These are phyloP conservation scores for Danio kyathit DNA, from an alignment of 2,797 vertebrate species.

Conservation along the genomic window DNA sequence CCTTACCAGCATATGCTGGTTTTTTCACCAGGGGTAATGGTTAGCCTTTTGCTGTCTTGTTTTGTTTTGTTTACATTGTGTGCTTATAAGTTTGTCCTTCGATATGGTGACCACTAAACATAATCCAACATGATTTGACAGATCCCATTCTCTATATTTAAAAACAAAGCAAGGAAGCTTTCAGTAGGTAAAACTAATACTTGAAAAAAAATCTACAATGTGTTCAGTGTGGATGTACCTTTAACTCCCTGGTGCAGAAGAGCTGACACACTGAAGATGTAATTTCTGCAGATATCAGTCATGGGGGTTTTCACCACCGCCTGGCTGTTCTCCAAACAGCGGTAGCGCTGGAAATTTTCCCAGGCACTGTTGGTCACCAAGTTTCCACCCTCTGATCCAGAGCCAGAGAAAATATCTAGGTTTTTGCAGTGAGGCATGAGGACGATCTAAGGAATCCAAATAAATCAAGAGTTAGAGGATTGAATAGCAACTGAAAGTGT, in stretches of 20 bases:
- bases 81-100: too few relatives aligned
- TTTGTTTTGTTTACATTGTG: too few relatives aligned
- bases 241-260: slow-evolving; percentile 90
- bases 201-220: too few relatives aligned
- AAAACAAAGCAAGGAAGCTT: too few relatives aligned
- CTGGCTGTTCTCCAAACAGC: slow-evolving; percentile 94
- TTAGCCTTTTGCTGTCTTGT: too few relatives aligned
- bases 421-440: slow-evolving; percentile 96
- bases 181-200: too few relatives aligned
- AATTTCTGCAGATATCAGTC: slow-evolving; percentile 93
- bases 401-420: slow-evolving; percentile 90
- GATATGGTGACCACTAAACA: too few relatives aligned
- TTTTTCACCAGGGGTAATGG: too few relatives aligned
- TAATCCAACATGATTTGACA: too few relatives aligned
- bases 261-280: slow-evolving; percentile 95
- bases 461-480: background rate
- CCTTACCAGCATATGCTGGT: too few relatives aligned
- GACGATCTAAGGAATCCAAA: slow-evolving; percentile 82
- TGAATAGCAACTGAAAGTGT: background rate
- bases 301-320: slow-evolving; percentile 90
- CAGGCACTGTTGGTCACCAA: slow-evolving; percentile 82
- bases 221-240: slow-evolving; percentile 71
- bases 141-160: too few relatives aligned
- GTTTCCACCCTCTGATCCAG: slow-evolving; percentile 80
- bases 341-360: slow-evolving; percentile 95